Conservation (phyloP, 2,797 vertebrate species). For the Arvicola amphibius region DNA sequence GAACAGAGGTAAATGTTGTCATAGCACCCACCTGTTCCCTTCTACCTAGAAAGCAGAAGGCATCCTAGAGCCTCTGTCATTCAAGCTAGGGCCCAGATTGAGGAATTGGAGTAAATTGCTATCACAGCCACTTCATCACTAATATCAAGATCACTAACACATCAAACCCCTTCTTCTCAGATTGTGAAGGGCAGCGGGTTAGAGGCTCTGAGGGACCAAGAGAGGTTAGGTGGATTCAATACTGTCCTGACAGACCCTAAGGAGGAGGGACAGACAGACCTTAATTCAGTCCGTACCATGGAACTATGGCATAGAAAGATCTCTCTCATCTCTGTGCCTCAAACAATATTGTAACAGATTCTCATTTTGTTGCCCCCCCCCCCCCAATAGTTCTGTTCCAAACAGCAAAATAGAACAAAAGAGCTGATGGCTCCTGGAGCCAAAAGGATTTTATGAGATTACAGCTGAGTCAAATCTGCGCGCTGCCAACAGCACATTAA, state of each 20-base stretch:
- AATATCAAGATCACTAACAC: background rate
- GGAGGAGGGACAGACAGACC: background rate
- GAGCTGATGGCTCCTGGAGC: background rate
- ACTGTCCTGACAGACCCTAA: background rate
- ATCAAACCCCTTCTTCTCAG: background rate
- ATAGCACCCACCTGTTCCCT: background rate
- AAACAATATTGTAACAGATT: background rate
- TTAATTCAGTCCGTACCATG: background rate
- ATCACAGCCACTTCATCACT: background rate
- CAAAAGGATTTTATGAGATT: background rate
- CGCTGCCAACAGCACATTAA: background rate
- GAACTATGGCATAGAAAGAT: background rate
- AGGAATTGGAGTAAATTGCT: background rate
- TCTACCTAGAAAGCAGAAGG: background rate
- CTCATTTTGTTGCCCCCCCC: background rate
- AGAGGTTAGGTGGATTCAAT: background rate
- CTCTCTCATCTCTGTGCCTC: background rate
- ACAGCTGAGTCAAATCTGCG: background rate
- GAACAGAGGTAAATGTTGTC: background rate
- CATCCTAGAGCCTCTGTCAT: background rate
- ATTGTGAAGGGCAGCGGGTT: background rate
- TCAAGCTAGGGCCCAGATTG: background rate
- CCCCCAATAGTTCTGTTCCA: background rate
- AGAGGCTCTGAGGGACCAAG: background rate
- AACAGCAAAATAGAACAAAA: constrained; percentile 39